Base-by-base conservation (phyloP, 2,797 vertebrate species). In the Poecile montanus region DNA sequence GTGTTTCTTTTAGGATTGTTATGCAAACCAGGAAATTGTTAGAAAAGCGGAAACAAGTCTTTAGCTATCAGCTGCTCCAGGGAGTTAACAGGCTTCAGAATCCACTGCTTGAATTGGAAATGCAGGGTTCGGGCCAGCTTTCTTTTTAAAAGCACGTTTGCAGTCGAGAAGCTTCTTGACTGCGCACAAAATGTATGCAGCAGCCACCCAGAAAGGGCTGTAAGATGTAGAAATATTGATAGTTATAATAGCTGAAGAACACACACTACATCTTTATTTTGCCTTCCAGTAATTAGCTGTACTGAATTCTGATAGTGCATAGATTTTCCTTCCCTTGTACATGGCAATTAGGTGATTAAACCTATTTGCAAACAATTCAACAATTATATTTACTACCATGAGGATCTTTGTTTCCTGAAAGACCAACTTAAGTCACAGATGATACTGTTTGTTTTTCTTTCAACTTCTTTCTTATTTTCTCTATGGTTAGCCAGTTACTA, bases 11-110 rank as follows among this genome's bases (percentile, higher is more conserved):
- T 91, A 82, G 92, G 71, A 89, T 93, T 96, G 91, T 96, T 94
- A 94, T 85, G 89, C 79, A 96, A 94, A 95, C 94, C 94, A 94
- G 80, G 89, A 95, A 95, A 91, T 96, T 94, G 79, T 94, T 96
- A 86, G 77, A 82, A 85, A 94, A 96, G 85, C 88, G 93, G 91
- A 93, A 77, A 90, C 82, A 96, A 96, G 92, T 91, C 91, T 95
- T 83, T 94, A 91, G 80, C 87, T 80, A 79, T 89, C 82, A 87
- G 85, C 82, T 62, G 58, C 67, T 95, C 85, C 89, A 91, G 94
- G 91, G 94, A 96, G 85, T 90, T 93, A 93, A 61, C 92, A 92
- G 77, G 80, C 94, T 94, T 93, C 58, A 75, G 93, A 92, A 83
- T 88, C 83, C 57, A 74, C 73, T 86, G 62, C 79, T 47, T 61